Base-by-base conservation (phyloP, 37 sponge, comb jelly and placozoan genomes). In the Ephydatia muelleri region DNA sequence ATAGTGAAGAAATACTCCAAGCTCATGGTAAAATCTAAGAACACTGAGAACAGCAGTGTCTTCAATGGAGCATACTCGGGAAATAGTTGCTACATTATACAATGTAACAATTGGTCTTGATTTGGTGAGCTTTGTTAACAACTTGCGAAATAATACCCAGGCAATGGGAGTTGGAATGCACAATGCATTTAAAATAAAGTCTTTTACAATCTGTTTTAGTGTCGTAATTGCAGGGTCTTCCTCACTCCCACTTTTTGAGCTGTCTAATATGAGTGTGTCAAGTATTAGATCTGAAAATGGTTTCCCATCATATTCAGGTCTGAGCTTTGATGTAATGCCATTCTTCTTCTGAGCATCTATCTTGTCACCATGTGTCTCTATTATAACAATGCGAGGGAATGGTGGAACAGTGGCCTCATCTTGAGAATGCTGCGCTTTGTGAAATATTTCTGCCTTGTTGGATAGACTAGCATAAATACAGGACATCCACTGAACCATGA, bases 11-110 rank as follows among this genome's bases (percentile, higher is more conserved):
- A 91, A 78, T 9, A 82, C 83, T 39, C 82, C 91, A 21, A 85
- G 83, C 21, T 91, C 83, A 78, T 91, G 91, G 72, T 86, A 91
- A 38, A 86, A 91, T 9, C 70, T 36, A 12, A 91, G 86, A 30
- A 83, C 91, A 78, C 77, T 82, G 66, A 40, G n/a, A 72, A 91
- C 67, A 49, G 29, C 65, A 16, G 70, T 68, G 34, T 66, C 66
- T 26, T 72, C 66, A 27, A 91, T 86, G 4, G n/a, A 21, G 48
- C 83, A 77, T 23, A 31, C 67, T 68, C 65, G 49, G 19, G 78
- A 86, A 16, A 91, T 78, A 3, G 19, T 65, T 0, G n/a, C 47
- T 8, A 47, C 86, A 72, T 85, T 79, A 8, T 77, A 0, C n/a
- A 40, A 65, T 19, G 68, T 19, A 36, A 86, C 32, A 67, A 77